phyloP scores from a whole-genome alignment of 2,113 vertebrate species.

The Asarcornis scutulata region DNA sequence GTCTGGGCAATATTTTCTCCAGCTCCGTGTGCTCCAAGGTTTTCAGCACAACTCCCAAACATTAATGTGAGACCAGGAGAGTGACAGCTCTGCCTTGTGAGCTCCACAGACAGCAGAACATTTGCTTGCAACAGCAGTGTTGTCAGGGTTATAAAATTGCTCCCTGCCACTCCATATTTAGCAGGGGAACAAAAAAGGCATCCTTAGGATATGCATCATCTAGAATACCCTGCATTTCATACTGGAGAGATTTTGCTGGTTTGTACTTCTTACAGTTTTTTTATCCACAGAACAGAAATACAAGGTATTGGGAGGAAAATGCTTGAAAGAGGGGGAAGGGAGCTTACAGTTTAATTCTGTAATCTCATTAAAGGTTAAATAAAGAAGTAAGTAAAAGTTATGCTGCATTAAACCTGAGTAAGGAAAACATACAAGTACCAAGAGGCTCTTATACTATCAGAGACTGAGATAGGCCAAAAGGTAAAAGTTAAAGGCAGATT shows the following conservation, averaged over 20 bases:
- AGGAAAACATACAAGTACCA: not conserved
- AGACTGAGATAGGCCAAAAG: not conserved
- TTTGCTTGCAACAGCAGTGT: not conserved
- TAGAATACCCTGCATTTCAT: not conserved
- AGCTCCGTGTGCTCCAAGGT: not conserved
- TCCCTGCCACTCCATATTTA: not conserved
- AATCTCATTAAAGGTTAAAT: not conserved
- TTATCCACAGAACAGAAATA: not conserved
- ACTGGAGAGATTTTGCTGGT: not conserved
- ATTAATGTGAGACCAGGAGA: not conserved
- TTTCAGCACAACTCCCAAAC: not conserved
- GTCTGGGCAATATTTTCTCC: not conserved
- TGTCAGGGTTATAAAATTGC: not conserved
- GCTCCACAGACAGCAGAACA: not conserved
- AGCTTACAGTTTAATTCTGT: not conserved
- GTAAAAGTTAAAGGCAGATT: not conserved
- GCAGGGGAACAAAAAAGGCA: rapidly evolving
- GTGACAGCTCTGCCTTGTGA: not conserved
- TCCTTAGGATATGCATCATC: not conserved
- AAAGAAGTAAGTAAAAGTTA: not conserved
- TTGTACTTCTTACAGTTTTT: not conserved
- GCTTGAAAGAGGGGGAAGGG: not conserved
- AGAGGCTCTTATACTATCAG: not conserved
- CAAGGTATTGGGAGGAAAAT: not conserved
- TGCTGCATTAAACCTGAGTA: not conserved